Base-by-base conservation (phyloP, 2,113 vertebrate species). In the Arizona elegans region DNA sequence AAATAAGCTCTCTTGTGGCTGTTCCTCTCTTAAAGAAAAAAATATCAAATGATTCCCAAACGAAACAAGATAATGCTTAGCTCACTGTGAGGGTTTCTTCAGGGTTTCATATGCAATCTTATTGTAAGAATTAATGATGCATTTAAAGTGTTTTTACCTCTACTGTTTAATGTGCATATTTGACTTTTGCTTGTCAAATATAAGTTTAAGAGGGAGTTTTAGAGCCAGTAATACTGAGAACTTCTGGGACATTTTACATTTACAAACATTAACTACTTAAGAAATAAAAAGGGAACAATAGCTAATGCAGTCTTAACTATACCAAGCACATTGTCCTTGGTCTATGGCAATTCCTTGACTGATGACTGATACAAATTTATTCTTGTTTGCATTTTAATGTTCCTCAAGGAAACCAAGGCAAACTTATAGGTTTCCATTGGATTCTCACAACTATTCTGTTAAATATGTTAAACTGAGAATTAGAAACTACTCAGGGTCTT, bases 21-120 rank as follows among this genome's bases (percentile, higher is more conserved):
- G 75, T 92, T 92, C 93, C 92, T 95, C 26, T 93, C 90, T 93
- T 75, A 13, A 15, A 94, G 94, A 96, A 88, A 96, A 96, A 55
- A 95, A 90, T n/a, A 95, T 9, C 21, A 94, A 62, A 15, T 38
- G 89, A 55, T 50, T 93, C 81, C 87, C 88, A 94, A 96, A 89
- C 19, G 12, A 55, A 58, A 94, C 94, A 92, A 93, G 65, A 95
- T 90, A 92, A 65, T 86, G 93, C 90, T 87, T 87, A 92, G 81
- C n/a, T 88, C 93, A 94, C n/a, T 91, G 26, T 33, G 65, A 90
- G 59, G 87, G 50, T n/a, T n/a, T n/a, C 53, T 87, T 75, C 81
- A 93, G 86, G 29, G 89, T 94, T 93, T 91, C 75, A 54, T 89
- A 1, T 3, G 55, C 65, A 81, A 91, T 56, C 85, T 87, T 94